Conservation (phyloP, 2,797 vertebrate genomes). For the Uromys caudimaculatus region DNA sequence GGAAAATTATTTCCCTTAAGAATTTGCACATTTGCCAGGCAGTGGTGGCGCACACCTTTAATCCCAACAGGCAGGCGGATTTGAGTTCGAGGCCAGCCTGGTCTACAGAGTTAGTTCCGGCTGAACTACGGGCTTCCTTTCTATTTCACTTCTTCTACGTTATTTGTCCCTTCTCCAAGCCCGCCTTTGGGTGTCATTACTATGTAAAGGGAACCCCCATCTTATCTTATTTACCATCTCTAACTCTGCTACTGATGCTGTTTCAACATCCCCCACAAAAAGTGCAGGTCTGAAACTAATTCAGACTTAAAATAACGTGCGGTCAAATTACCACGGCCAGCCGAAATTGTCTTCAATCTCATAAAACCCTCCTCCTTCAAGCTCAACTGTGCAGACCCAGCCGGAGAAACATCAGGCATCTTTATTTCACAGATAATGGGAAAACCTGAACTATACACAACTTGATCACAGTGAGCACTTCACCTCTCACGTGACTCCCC, state of each 20-base stretch:
- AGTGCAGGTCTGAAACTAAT: background rate
- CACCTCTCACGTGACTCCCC: background rate
- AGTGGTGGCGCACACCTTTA: too few relatives aligned
- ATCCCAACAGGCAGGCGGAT: too few relatives aligned
- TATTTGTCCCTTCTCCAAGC: background rate
- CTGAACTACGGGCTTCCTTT: background rate
- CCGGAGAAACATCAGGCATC: background rate
- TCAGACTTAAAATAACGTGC: background rate
- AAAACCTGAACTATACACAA: conserved; percentile 25
- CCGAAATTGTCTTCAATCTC: conserved; percentile 29
- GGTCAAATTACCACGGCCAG: background rate
- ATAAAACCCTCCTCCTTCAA: background rate
- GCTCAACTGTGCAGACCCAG: background rate
- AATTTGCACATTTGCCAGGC: conserved; percentile 41
- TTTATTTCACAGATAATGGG: background rate
- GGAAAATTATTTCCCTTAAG: conserved; percentile 19
- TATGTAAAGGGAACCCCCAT: background rate
- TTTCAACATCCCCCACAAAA: background rate
- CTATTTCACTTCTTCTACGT: background rate
- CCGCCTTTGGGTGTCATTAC: background rate
- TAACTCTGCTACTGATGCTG: background rate
- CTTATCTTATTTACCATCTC: conserved; percentile 29
- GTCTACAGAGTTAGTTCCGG: too few relatives aligned
- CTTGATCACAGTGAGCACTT: background rate
- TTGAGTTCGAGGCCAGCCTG: too few relatives aligned